These are phyloP conservation scores for Dendropsophus ebraccatus DNA, from an alignment of 2,113 vertebrate genomes.

Conservation along the genomic window DNA sequence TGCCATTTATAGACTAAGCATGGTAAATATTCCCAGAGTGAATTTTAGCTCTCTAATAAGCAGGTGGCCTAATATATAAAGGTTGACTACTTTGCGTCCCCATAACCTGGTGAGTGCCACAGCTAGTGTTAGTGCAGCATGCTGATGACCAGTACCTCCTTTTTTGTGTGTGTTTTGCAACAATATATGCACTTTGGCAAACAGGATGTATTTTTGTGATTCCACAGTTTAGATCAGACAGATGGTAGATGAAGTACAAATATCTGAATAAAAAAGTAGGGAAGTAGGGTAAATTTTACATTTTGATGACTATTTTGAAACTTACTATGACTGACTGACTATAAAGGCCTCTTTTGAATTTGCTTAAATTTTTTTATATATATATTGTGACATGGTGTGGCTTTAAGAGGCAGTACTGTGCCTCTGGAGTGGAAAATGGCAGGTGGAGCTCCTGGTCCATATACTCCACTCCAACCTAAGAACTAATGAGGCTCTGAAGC, in stretches of 20 bases:
- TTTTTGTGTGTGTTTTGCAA: neutral
- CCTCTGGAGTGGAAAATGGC: no score
- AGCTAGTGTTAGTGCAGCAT: neutral
- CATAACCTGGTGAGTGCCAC: neutral
- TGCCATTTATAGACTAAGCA: no score
- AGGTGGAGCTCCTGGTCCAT: no score
- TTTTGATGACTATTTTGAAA: constrained; percentile 12
- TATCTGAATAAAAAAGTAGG: constrained; percentile 14
- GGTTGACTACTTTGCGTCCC: neutral
- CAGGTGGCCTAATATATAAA: neutral
- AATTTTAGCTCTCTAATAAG: neutral
- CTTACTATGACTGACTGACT: neutral
- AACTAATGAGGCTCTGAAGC: no score
- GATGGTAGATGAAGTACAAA: constrained; percentile 6
- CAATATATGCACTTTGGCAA: neutral
- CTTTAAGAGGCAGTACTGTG: no score
- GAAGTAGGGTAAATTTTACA: constrained; percentile 35
- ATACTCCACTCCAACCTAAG: no score
- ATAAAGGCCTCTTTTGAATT: neutral
- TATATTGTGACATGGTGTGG: neutral
- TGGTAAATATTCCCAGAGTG: no score
- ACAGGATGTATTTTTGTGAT: neutral
- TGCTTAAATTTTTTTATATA: no score
- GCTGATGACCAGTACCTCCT: neutral
- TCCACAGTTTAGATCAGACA: constrained; percentile 9